phyloP scores from a whole-genome alignment of 2,888 invertebrate genomes.

The Cynaeus angustus region DNA sequence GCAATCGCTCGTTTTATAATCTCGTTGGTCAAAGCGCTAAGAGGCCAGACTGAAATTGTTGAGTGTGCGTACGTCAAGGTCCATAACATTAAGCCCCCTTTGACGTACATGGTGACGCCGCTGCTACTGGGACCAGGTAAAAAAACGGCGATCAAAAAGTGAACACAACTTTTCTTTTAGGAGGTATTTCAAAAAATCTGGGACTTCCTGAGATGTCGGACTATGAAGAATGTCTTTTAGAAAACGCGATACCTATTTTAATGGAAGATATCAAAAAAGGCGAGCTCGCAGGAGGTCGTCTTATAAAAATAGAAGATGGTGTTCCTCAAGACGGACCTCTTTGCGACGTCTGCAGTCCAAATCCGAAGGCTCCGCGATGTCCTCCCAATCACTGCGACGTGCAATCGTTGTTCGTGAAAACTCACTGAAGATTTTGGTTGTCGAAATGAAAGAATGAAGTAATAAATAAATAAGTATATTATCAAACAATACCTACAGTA shows the following conservation, averaged over 20 bases:
- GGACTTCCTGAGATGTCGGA: conserved; percentile 66
- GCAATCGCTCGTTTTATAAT: conserved; percentile 77
- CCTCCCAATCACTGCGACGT: conserved; percentile 55
- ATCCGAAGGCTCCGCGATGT: conserved; percentile 60
- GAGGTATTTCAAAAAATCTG: conserved; percentile 66
- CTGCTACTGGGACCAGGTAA: conserved; percentile 64
- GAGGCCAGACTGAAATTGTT: conserved; percentile 65
- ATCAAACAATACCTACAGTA: conserved; percentile 65
- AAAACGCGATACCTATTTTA: conserved; percentile 64
- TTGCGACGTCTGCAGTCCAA: conserved; percentile 64
- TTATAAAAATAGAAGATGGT: conserved; percentile 20
- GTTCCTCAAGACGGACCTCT: conserved; percentile 57
- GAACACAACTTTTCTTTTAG: conserved; percentile 24
- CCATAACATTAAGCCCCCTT: conserved; percentile 60
- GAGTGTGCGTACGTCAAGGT: conserved; percentile 68
- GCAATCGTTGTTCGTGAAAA: conserved; percentile 24
- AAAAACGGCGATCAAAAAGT: no score
- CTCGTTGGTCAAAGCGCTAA: conserved; percentile 74
- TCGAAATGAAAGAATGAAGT: conserved; percentile 44
- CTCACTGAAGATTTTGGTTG: conserved; percentile 4
- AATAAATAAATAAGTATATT: conserved; percentile 67
- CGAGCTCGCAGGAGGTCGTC: conserved; percentile 61
- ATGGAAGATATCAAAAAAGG: conserved; percentile 65
- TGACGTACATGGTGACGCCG: conserved; percentile 67
- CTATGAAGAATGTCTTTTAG: conserved; percentile 67